These are phyloP conservation scores for Baryphthengus martii DNA, from an alignment of 2,113 vertebrate genomes.

Conservation along the genomic window DNA sequence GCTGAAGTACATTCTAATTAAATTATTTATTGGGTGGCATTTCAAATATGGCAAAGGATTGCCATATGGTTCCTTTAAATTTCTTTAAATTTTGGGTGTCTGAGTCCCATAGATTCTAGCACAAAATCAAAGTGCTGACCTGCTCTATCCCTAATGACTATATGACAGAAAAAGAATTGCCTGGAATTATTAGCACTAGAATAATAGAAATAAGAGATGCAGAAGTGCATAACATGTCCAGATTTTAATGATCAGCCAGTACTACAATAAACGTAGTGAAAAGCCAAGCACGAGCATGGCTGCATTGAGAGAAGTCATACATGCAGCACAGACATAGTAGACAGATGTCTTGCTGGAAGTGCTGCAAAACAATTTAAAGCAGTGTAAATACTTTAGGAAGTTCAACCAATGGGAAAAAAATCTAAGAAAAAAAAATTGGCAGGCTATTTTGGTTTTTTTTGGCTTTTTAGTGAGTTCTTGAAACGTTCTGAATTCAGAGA, in stretches of 20 bases:
- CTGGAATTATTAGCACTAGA: not conserved
- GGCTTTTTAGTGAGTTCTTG: not conserved
- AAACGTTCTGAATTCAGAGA: not conserved
- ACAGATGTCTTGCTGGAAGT: not conserved
- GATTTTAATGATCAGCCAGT: not conserved
- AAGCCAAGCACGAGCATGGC: not conserved
- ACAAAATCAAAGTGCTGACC: not conserved
- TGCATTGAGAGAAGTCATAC: not conserved
- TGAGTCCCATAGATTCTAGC: not conserved
- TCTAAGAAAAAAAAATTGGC: fast-evolving
- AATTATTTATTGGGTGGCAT: not conserved
- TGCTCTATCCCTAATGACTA: not conserved
- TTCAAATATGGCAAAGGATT: not conserved
- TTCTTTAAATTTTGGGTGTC: not conserved
- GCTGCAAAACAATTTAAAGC: not conserved
- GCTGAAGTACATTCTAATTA: not conserved
- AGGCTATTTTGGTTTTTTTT: not conserved
- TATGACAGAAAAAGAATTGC: not conserved
- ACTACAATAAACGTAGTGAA: not conserved
- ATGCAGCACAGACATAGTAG: not conserved
- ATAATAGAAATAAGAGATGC: not conserved
- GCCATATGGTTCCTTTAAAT: not conserved
- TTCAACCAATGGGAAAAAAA: not conserved
- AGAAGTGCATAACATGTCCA: fast-evolving
- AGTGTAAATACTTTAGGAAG: not conserved